These are phyloP conservation scores for Corythucha ciliata DNA, from an alignment of 2,888 invertebrate genomes.

Conservation along the genomic window DNA sequence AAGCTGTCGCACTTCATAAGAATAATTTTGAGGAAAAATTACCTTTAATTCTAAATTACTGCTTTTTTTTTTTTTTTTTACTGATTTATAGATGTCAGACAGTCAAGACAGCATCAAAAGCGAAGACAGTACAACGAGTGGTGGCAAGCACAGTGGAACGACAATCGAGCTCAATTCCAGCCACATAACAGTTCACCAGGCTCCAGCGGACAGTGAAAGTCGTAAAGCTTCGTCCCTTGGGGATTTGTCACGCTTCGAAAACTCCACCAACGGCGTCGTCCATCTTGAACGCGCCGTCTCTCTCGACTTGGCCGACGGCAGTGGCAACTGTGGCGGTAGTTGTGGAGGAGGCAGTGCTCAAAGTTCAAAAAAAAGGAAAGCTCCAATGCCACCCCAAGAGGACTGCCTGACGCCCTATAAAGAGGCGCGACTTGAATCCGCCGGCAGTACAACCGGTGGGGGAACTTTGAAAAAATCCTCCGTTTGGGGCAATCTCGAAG, in stretches of 20 bases:
- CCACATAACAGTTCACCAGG: slow-evolving; percentile 63
- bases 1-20: no score
- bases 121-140: slow-evolving; percentile 41
- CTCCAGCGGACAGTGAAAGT: slow-evolving; percentile 49
- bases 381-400: slow-evolving; percentile 44
- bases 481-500: slow-evolving; percentile 66
- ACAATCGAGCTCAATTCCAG: slow-evolving; percentile 65
- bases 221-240: slow-evolving; percentile 70
- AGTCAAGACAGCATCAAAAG: slow-evolving; percentile 32
- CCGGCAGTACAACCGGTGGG: slow-evolving; percentile 25
- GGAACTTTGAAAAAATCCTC: slow-evolving; percentile 56
- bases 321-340: no score
- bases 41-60: no score
- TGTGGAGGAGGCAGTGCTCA: no score
- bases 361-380: slow-evolving; percentile 53
- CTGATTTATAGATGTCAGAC: slow-evolving; percentile 26
- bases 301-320: slow-evolving; percentile 47
- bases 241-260: slow-evolving; percentile 58
- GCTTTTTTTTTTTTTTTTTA: slow-evolving; percentile 5
- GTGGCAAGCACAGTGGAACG: slow-evolving; percentile 41
- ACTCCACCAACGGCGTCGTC: slow-evolving; percentile 34
- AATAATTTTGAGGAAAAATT: no score
- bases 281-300: slow-evolving; percentile 63
- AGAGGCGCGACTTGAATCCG: slow-evolving; percentile 26
- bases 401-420: slow-evolving; percentile 31